A percentile compares a stretch with the other conserved stretches of the same genome.
Evolutionary conservation across 1,140 invertebrate species (phyloP).

Genomic region (Anoplolepis gracilipes): DNA sequence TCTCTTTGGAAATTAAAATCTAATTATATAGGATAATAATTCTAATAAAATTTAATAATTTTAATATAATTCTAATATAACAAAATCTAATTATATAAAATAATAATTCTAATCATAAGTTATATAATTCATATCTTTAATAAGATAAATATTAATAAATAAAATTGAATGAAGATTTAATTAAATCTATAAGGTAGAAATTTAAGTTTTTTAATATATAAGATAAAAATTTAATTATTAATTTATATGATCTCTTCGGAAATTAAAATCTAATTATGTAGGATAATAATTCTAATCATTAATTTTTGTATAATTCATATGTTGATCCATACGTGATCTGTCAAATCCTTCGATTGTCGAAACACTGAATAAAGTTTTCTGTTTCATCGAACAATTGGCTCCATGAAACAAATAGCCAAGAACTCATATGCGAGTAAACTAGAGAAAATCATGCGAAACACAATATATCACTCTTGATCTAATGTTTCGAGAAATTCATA

Average conservation of each 20-base stretch:
- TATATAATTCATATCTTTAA: background rate
- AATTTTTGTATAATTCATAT: background rate
- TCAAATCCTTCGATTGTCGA: background rate
- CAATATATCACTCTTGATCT: conserved; percentile 9
- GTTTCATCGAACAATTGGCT: background rate
- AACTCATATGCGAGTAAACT: background rate
- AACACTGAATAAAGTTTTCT: background rate
- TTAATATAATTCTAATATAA: no score
- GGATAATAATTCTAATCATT: background rate
- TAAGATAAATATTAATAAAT: background rate
- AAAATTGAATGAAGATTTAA: background rate
- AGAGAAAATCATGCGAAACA: conserved; percentile 35
- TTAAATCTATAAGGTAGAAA: background rate
- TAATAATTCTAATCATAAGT: conserved; percentile 3
- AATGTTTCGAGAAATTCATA: conserved; percentile 26
- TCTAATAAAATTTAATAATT: no score
- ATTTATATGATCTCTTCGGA: background rate
- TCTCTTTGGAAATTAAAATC: background rate
- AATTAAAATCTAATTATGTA: background rate
- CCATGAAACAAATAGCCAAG: background rate
- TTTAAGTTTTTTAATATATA: background rate
- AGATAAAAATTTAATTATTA: background rate
- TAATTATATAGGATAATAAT: background rate
- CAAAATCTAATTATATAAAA: background rate
- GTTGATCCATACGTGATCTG: background rate